A percentile compares a stretch with the other conserved stretches of the same genome.
phyloP scores from a whole-genome alignment of 2,888 invertebrate genomes.

The Meliscaeva auricollis region DNA sequence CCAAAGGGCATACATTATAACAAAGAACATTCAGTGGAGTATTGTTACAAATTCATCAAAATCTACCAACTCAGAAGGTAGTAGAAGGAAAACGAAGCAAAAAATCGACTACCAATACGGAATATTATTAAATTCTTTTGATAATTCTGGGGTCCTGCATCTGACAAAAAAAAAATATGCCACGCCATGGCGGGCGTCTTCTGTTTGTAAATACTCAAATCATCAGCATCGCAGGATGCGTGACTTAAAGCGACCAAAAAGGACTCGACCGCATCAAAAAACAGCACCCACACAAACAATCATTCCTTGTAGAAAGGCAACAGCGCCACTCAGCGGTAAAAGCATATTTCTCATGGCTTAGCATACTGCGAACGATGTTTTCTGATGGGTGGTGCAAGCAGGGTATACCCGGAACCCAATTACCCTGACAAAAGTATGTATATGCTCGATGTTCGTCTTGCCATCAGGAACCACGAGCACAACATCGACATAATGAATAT shows the following conservation, averaged over 20 bases:
- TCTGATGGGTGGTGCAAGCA: conserved; percentile 29
- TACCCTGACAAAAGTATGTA: conserved; percentile 58
- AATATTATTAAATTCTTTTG: conserved; percentile 75
- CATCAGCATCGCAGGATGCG: no score
- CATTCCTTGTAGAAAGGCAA: conserved; percentile 33
- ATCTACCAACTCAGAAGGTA: conserved; percentile 7
- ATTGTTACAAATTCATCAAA: conserved; percentile 58
- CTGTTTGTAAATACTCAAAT: conserved; percentile 51
- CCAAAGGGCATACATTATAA: conserved; percentile 24
- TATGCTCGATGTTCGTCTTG: not conserved
- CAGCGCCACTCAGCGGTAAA: conserved; percentile 24
- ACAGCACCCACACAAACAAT: conserved; percentile 2
- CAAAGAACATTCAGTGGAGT: conserved; percentile 6
- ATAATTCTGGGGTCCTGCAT: conserved; percentile 70
- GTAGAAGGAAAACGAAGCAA: conserved; percentile 38
- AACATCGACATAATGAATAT: not conserved
- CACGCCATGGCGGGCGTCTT: conserved; percentile 62
- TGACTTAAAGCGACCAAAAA: conserved; percentile 16
- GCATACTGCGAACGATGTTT: conserved; percentile 15
- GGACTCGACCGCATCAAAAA: not conserved
- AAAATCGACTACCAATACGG: conserved; percentile 51
- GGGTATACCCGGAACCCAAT: conserved; percentile 68
- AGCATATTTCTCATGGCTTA: conserved; percentile 45
- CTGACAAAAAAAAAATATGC: conserved; percentile 74
- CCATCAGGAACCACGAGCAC: not conserved